Conservation (phyloP, 2,113 vertebrate species). For the Aldabrachelys gigantea region DNA sequence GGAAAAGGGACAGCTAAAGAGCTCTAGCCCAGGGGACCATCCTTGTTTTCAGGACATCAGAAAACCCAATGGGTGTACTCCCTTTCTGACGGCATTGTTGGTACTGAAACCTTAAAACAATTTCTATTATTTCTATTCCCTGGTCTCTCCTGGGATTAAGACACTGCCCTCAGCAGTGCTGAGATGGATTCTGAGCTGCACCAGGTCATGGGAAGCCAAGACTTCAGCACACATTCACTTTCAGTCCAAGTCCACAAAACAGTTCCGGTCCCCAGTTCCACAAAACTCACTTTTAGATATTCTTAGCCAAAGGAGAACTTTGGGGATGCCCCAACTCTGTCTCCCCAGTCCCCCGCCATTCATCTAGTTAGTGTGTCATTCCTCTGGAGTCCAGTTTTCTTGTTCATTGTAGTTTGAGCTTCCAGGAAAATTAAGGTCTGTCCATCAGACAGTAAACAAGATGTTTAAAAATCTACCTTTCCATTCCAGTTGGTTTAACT, state of each 20-base stretch:
- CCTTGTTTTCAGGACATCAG: background rate
- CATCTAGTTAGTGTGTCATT: background rate
- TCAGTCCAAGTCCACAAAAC: background rate
- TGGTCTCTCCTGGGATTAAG: background rate
- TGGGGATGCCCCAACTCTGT: background rate
- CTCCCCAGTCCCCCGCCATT: background rate
- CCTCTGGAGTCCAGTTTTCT: background rate
- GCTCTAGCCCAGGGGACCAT: background rate
- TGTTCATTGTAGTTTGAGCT: conserved; percentile 36
- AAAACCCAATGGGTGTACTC: background rate
- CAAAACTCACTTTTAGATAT: background rate
- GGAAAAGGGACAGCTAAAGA: background rate
- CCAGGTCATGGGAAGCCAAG: background rate
- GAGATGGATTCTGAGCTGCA: background rate
- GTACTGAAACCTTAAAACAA: background rate
- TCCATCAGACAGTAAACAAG: conserved; percentile 20
- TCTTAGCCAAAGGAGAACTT: conserved; percentile 5
- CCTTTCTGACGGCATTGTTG: background rate
- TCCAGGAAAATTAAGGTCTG: conserved; percentile 22
- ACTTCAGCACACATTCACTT: background rate
- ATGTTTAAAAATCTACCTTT: conserved; percentile 27
- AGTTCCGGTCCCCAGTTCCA: background rate
- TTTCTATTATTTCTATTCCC: background rate
- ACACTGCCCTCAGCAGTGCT: background rate
- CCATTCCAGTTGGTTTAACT: conserved; percentile 41